Base-by-base conservation (phyloP, 2,797 vertebrate genomes). In the Artibeus jamaicensis region DNA sequence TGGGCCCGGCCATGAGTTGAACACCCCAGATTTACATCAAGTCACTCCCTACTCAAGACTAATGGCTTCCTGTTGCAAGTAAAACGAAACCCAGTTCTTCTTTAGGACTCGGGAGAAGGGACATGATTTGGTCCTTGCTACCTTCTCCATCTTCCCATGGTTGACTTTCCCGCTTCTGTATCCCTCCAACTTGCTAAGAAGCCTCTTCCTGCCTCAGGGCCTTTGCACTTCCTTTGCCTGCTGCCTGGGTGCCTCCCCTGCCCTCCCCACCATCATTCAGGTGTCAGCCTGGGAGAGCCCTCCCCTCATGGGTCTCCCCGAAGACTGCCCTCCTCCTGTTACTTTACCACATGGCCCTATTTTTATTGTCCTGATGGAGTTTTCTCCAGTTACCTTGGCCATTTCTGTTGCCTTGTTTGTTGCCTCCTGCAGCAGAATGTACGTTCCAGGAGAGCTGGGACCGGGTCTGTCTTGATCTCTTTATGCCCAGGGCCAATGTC, bases 341-440 rank as follows among this genome's bases (percentile, higher is more conserved):
- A 0, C 65, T 59, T 16, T 10, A 4, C 9, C 67, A 2, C 3
- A 6, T 9, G 3, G 21, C 39, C 78, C 21, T 3, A 0, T 55
- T n/a, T 62, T 65, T 8, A 10, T 32, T 8, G 32, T 26, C 11
- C 26, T 24, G 46, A n/a, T 1, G 1, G 2, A 1, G 53, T 37
- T 77, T 39, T 53, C 81, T 42, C 26, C n/a, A 29, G 44, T 29
- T 12, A n/a, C 22, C 39, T 76, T 1, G 8, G 62, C 2, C 39
- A 44, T 21, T 21, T 32, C 37, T 32, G 53, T 10, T 44, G 44
- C 57, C 12, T 46, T 22, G 26, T 32, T 21, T 26, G 39, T 26
- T 34, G 21, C 73, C n/a, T 65, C 37, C 55, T n/a, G 44, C 16
- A 16, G 71, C 9, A n/a, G 73, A 11, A 16, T 5, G 6, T 77